These are phyloP conservation scores for Nesogale talazaci DNA, from an alignment of 2,113 vertebrate species.

Conservation along the genomic window DNA sequence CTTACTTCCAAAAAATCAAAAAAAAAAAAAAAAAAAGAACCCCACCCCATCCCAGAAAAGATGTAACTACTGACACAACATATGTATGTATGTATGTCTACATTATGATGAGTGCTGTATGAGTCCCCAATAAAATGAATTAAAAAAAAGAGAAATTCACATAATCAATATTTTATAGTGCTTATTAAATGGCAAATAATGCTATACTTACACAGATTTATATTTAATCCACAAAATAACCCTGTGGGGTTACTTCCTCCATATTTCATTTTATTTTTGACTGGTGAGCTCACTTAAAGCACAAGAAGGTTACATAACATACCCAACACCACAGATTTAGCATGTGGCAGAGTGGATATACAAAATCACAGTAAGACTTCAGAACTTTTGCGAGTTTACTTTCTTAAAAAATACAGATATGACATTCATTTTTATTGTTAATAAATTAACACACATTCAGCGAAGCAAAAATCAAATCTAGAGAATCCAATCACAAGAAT, in stretches of 20 bases:
- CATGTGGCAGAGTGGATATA: neutral
- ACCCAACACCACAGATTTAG: neutral
- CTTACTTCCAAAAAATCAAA: no score
- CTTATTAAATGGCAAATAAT: no score
- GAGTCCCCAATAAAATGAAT: no score
- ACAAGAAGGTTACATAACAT: neutral
- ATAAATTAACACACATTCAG: neutral
- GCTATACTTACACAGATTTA: no score
- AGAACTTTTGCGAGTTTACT: neutral
- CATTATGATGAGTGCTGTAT: no score
- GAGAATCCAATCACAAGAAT: neutral
- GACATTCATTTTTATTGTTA: neutral
- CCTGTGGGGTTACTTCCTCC: neutral
- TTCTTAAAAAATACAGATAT: neutral
- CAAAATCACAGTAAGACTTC: neutral
- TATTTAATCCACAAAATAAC: neutral
- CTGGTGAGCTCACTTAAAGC: neutral
- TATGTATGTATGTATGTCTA: no score
- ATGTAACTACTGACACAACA: no score
- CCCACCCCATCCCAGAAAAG: no score
- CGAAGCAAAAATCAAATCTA: neutral
- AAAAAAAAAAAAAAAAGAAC: no score
- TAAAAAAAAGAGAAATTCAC: conserved; percentile 20
- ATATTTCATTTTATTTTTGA: no score
- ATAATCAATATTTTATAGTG: neutral